These are phyloP conservation scores for Cichladusa arquata DNA, from an alignment of 2,113 vertebrate genomes.

Conservation along the genomic window DNA sequence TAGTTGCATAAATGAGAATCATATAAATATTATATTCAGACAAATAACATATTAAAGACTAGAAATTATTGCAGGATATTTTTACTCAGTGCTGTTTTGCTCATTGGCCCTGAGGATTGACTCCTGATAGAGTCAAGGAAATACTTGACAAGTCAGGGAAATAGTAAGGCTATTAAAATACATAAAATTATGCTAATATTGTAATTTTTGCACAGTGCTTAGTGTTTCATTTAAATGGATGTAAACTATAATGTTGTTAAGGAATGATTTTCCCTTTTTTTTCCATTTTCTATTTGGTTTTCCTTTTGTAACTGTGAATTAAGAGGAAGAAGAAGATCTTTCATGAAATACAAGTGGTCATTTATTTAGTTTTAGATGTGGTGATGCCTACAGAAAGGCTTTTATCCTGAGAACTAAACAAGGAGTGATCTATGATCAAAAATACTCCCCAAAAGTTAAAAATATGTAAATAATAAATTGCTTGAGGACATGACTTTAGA, in stretches of 20 bases:
- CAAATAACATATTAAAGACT: slow-evolving; percentile 35
- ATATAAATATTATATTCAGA: slow-evolving; percentile 42
- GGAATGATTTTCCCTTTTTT: background rate
- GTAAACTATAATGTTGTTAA: background rate
- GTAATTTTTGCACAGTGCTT: background rate
- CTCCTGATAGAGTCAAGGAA: background rate
- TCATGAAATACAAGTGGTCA: background rate
- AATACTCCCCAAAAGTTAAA: background rate
- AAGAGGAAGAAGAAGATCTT: background rate
- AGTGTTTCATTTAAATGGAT: background rate
- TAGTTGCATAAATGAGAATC: background rate
- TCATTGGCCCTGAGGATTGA: background rate
- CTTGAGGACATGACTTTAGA: background rate
- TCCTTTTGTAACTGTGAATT: background rate
- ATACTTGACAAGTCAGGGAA: background rate
- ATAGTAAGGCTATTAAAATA: background rate
- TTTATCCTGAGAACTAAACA: background rate
- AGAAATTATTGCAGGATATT: slow-evolving; percentile 13
- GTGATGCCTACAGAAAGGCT: background rate
- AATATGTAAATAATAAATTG: background rate
- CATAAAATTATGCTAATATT: background rate
- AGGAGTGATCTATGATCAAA: background rate
- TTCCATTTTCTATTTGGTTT: background rate
- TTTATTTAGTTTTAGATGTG: background rate
- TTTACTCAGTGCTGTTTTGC: background rate